Base-by-base conservation (phyloP, 1,140 invertebrate genomes). In the Chironomus tepperi region DNA sequence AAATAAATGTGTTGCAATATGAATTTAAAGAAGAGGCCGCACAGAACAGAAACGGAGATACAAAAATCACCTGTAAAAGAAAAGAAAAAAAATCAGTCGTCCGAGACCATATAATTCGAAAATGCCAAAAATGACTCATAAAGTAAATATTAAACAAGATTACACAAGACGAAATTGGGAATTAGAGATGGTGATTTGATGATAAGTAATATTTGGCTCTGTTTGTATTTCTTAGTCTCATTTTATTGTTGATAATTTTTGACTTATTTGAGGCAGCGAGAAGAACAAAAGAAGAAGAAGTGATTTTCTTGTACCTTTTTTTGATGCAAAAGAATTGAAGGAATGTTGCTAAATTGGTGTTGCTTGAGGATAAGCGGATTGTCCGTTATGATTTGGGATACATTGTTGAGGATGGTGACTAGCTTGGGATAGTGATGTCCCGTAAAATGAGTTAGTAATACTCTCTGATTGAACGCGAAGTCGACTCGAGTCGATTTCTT, bases 181-280 rank as follows among this genome's bases (percentile, higher is more conserved):
- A 70, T 70, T 70, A 70, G 65, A 70, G 65, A 70, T 70, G 65
- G 65, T 70, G 65, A 70, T 70, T 70, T 70, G 65, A 70, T 70
- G 65, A 70, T 70, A 70, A 70, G 65, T 70, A 19, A 70, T 70
- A 70, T 57, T 57, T 57, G 47, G 12, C 47, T 57, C 47, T 57
- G 47, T 57, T 57, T 57, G 47, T 70, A 70, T 70, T 70, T 19
- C 18, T 70, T 70, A 15, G 9, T 57, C n/a, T 57, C 10, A 57
- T 57, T 57, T 57, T 57, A n/a, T 57, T 57, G 9, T 10, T 57
- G 47, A 18, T 70, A 19, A 70, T 70, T 70, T n/a, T 70, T 70
- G 65, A 70, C 65, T 70, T 70, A 18, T 57, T 57, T 57, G 47
- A 47, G 43, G 24, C 24, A 34, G 24, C 8, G 47, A 57, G 47